Base-by-base conservation (phyloP, 2,113 vertebrate species). In the Dicentrarchus labrax region DNA sequence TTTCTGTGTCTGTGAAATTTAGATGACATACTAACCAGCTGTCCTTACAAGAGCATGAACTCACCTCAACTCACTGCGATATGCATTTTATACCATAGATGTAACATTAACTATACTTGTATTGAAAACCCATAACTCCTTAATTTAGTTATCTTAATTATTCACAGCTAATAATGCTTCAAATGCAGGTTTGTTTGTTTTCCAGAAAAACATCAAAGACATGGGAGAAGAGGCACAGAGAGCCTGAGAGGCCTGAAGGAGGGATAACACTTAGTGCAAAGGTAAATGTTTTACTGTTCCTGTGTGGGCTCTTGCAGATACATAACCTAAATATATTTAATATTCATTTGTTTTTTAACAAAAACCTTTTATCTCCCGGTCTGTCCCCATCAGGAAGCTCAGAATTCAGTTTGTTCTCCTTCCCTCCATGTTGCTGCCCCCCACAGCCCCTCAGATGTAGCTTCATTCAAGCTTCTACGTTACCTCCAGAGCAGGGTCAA, bases 401-500 rank as follows among this genome's bases (percentile, higher is more conserved):
- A 87, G 19, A 71, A 15, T 4, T 80, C 80, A 7, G 64, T 86
- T 22, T 84, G 81, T 68, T 80, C 80, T 43, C 76, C 86, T 10
- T 90, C 78, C 22, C 57, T 85, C 24, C 76, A 43, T 19, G 67
- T 39, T 45, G 77, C 70, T 39, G 60, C 74, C 45, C 59, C 71
- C 12, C 64, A 73, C 24, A 57, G 82, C 9, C 86, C 81, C 38
- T 87, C 92, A 12, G 90, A 94, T 24, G 66, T 93, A 57, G 87
- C 93, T 70, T 93, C 95, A 8, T 86, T 95, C 21, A 95, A 95
- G 72, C 90, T 96, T 5, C 86, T 96, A 3, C 87, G 69, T 22
- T 92, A 94, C 89, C 94, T 96, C 41, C 96, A 96, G 91, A 89
- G 89, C 62, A 92, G 89, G 60, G 94, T 96, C 75, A 93, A 81